Evolutionary conservation across 2,113 vertebrate genomes (phyloP), one percentile per base, ranked within the genome.

Genomic region (Pollachius pollachius): DNA sequence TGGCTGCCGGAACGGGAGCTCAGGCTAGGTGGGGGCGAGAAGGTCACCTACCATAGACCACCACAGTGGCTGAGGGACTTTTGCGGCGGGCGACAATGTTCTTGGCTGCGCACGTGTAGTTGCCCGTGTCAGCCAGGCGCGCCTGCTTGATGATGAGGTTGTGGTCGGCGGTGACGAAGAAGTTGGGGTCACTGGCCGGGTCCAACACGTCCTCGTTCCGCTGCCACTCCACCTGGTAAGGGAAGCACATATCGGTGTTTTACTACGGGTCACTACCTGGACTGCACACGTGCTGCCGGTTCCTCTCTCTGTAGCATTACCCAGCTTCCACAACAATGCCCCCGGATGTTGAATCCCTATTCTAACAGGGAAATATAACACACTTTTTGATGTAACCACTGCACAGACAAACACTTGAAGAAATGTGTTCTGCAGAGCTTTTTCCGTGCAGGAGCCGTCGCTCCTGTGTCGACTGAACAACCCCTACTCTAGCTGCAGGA

Each of bases 101-200:
- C 90, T 99, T 99, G 83, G 97, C 97, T 87, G 99, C 95, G 0
- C 97, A 99, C 58, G 97, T 99, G 89, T 99, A 99, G 94, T 99
- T 99, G 88, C 94, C 97, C 0, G 97, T 98, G 92, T 99, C 97
- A 0, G 95, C 96, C 82, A 99, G 91, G 6, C 96, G 95, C 23
- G 96, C 95, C 79, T 97, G 95, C 70, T 93, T 94, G 90, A 99
- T 93, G 90, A 99, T 92, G 69, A 99, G 94, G 89, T 95, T 97
- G 85, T 98, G 94, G 85, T 98, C 97, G 0, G 92, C 82, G 0
- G 96, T 96, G 89, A 99, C 92, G 59, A 96, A 95, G 84, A 96
- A 92, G 2, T 98, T 99, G 90, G 95, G 90, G 58, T 99, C 97
- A 72, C 92, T 84, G 15, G 78, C 88, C 0, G 97, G 96, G 88